These are phyloP conservation scores for Adrianichthys oophorus DNA, from an alignment of 2,797 vertebrate genomes.

Conservation along the genomic window DNA sequence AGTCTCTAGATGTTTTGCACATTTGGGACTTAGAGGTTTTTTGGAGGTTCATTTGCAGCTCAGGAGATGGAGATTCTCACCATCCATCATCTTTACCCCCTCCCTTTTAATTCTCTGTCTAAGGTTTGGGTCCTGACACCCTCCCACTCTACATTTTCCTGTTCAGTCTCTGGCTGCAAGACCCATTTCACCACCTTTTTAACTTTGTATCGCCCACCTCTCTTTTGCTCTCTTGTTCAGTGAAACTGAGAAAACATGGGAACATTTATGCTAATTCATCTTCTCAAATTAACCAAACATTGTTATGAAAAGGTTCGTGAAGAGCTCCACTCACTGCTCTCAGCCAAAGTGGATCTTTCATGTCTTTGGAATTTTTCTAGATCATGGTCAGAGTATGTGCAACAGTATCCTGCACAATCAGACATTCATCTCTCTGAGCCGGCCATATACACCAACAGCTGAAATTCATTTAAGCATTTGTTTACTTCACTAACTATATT, in stretches of 20 bases:
- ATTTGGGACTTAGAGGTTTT: conserved; percentile 26
- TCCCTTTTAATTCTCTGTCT: conserved; percentile 30
- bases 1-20: conserved; percentile 8
- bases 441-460: background rate
- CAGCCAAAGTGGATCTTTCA: conserved; percentile 25
- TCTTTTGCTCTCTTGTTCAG: conserved; percentile 4
- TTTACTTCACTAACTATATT: background rate
- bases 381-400: conserved; percentile 54
- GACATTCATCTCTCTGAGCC: background rate
- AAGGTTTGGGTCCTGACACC: conserved; percentile 37
- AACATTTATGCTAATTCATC: conserved; percentile 30
- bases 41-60: conserved; percentile 29
- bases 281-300: background rate
- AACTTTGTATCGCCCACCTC: conserved; percentile 28
- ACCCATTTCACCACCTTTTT: conserved; percentile 37
- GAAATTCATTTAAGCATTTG: background rate
- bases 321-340: conserved; percentile 18
- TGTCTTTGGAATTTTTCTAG: conserved; percentile 45
- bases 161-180: conserved; percentile 42
- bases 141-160: conserved; percentile 33
- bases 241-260: background rate
- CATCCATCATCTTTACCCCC: conserved; percentile 44
- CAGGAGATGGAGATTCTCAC: conserved; percentile 35
- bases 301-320: conserved; percentile 21
- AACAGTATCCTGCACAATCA: background rate